A percentile compares a stretch with the other conserved stretches of the same genome.
Conservation (phyloP, 1,140 invertebrate species). For the Pogonomyrmex barbatus region DNA sequence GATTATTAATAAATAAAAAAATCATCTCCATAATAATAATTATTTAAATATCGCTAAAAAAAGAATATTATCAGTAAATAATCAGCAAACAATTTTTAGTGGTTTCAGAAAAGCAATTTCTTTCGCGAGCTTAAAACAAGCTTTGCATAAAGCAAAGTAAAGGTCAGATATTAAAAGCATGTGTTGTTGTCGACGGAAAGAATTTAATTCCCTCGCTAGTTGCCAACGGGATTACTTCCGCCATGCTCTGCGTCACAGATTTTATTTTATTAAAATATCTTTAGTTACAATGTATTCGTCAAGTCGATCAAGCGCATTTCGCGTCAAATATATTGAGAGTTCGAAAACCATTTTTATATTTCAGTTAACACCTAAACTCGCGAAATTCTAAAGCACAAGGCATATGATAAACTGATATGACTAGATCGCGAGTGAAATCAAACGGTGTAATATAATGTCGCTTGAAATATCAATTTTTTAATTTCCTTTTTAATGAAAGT, state of each 20-base stretch:
- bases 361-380: not conserved
- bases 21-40: not conserved
- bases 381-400: not conserved
- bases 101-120: not conserved
- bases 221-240: conserved; percentile 34
- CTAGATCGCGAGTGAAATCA: not conserved
- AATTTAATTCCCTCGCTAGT: conserved; percentile 28
- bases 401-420: conserved; percentile 19
- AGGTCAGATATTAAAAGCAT: conserved; percentile 53
- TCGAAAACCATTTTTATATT: not conserved
- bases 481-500: not conserved
- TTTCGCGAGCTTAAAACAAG: conserved; percentile 3
- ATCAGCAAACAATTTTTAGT: too few relatives aligned
- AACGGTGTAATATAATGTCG: not conserved
- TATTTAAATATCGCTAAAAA: not conserved
- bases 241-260: not conserved
- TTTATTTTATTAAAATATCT: conserved; percentile 30
- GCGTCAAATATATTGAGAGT: not conserved
- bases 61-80: not conserved
- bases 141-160: conserved; percentile 8
- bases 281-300: not conserved
- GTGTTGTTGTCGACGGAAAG: conserved; percentile 23
- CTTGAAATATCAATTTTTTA: not conserved
- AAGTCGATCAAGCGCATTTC: not conserved
- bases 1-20: not conserved